Percentiles rank a stretch among this genome's conserved stretches.
These are phyloP conservation scores for Thera obeliscata DNA, from an alignment of 2,888 invertebrate genomes.

Conservation along the genomic window DNA sequence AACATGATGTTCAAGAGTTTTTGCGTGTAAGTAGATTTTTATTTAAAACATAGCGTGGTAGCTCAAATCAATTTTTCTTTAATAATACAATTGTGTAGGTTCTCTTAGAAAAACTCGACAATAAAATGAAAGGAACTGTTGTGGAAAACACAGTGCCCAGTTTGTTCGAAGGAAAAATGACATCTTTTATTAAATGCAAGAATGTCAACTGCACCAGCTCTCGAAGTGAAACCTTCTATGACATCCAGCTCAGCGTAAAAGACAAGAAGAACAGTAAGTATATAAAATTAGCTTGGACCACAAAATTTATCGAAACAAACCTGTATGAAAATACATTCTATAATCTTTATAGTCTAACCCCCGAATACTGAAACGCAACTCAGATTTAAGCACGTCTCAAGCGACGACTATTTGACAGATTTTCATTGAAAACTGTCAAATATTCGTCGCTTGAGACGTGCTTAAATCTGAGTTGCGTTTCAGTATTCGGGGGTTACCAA, in stretches of 20 bases:
- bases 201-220: slow-evolving; percentile 98
- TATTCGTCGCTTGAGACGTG: no score
- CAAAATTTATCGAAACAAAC: neutral
- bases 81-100: slow-evolving; percentile 73
- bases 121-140: slow-evolving; percentile 99
- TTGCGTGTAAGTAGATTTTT: slow-evolving; percentile 82
- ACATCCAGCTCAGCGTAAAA: slow-evolving; percentile 99
- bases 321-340: no score
- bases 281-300: neutral
- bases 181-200: slow-evolving; percentile 99
- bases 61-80: neutral
- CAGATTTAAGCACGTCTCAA: no score
- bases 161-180: slow-evolving; percentile 99
- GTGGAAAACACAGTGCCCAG: slow-evolving; percentile 96
- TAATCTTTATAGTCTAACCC: no score
- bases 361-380: no score
- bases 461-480: no score
- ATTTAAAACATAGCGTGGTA: neutral
- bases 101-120: slow-evolving; percentile 98
- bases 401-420: no score
- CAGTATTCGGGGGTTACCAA: no score
- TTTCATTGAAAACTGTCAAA: no score
- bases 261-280: slow-evolving; percentile 96
- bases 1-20: slow-evolving; percentile 97
- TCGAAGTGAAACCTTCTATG: slow-evolving; percentile 98